phyloP scores from a whole-genome alignment of 1,140 invertebrate species.

The Alviniconcha marisindica region DNA sequence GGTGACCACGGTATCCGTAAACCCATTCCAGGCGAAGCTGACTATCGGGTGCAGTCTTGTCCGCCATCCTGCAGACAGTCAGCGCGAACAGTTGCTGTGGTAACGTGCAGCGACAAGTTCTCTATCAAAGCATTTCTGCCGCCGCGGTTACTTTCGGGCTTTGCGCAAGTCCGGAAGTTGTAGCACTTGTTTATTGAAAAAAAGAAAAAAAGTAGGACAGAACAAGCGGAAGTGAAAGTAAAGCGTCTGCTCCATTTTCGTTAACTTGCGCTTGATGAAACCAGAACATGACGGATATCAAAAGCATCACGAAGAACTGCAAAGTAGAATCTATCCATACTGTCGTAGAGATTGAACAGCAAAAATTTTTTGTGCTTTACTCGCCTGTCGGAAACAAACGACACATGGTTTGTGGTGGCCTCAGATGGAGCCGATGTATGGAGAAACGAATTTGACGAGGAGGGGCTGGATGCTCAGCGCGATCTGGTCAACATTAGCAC shows the following conservation, averaged over 20 bases:
- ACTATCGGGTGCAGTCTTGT: slow-evolving; percentile 69
- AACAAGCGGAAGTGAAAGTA: neutral
- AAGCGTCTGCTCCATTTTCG: slow-evolving; percentile 3
- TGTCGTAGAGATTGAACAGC: slow-evolving; percentile 48
- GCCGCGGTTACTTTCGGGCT: slow-evolving; percentile 14
- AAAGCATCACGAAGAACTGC: slow-evolving; percentile 46
- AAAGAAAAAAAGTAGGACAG: neutral
- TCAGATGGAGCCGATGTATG: slow-evolving; percentile 67
- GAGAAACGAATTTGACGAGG: slow-evolving; percentile 60
- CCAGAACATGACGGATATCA: slow-evolving; percentile 53
- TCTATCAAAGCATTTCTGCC: slow-evolving; percentile 35
- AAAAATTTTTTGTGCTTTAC: slow-evolving; percentile 65
- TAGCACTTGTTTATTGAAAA: neutral
- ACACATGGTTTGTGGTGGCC: slow-evolving; percentile 57
- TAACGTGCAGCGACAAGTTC: slow-evolving; percentile 41
- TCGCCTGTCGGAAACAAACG: slow-evolving; percentile 37
- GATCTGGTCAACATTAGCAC: slow-evolving; percentile 58
- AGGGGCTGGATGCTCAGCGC: slow-evolving; percentile 60
- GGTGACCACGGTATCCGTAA: slow-evolving; percentile 76
- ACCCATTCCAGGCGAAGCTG: slow-evolving; percentile 75
- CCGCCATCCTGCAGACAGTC: slow-evolving; percentile 57
- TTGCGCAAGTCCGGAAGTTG: slow-evolving; percentile 36
- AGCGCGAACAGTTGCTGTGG: slow-evolving; percentile 32
- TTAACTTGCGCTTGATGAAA: neutral
- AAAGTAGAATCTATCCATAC: slow-evolving; percentile 53